phyloP scores from a whole-genome alignment of 2,797 vertebrate species.

The Paguma larvata region DNA sequence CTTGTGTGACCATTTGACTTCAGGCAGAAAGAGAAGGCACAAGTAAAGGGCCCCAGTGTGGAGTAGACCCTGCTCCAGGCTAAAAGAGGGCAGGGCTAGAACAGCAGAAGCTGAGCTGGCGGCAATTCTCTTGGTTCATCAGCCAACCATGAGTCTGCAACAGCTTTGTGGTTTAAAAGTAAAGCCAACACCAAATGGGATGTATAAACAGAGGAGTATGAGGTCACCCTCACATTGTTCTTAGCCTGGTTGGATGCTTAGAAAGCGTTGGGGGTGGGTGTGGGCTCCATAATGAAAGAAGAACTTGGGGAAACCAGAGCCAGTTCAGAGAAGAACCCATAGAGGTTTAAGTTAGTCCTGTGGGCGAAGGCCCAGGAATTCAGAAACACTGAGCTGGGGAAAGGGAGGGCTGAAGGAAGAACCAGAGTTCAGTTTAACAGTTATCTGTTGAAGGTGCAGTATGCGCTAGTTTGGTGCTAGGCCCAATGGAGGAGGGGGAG shows the following conservation, averaged over 20 bases:
- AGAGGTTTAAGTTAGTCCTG: background rate
- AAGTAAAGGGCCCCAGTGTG: background rate
- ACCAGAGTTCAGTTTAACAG: background rate
- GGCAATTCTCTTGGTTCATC: background rate
- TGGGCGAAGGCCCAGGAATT: background rate
- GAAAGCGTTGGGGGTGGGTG: background rate
- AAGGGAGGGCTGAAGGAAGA: background rate
- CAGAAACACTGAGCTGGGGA: background rate
- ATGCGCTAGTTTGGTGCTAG: background rate
- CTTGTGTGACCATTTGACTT: background rate
- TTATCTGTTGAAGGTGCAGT: background rate
- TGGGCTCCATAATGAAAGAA: background rate
- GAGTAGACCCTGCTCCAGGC: background rate
- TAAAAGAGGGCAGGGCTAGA: background rate
- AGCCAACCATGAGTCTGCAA: constrained; percentile 1
- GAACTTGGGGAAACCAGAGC: background rate
- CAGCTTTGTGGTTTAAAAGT: constrained; percentile 35
- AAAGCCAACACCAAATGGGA: constrained; percentile 31
- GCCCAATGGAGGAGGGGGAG: background rate
- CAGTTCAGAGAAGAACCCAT: background rate
- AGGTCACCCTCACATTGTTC: constrained; percentile 61
- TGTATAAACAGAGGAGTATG: constrained; percentile 44
- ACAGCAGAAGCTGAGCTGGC: background rate
- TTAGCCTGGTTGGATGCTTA: constrained; percentile 25
- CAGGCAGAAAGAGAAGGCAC: background rate